Base-by-base conservation (phyloP, 2,797 vertebrate species). In the Alectoris magna region DNA sequence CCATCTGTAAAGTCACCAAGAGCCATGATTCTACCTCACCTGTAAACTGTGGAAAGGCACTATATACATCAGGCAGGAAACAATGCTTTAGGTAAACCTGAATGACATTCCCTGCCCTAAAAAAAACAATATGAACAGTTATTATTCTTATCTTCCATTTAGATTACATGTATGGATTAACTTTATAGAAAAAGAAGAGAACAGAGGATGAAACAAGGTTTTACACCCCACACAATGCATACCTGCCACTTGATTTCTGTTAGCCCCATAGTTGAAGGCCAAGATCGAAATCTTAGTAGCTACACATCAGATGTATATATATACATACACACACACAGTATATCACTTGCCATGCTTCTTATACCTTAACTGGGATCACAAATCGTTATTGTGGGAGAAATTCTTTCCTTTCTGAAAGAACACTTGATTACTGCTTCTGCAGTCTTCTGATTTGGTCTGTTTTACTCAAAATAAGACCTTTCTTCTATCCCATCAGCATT, bases 61-160 rank as follows among this genome's bases (percentile, higher is more conserved):
- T 27, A 84, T 26, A 11, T 0, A 0, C 8, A 70, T 26, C 58
- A 48, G 38, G 27, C 39, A 71, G 29, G 9, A 88, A 34, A 49
- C 3, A 2, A 43, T 12, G 34, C 38, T 56, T 81, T 69, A 58
- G 39, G 43, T 72, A 84, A 90, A 84, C 21, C 34, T 62, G 63
- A n/a, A 58, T 0, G 1, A 59, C 8, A 36, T 27, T 15, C 24
- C 21, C 9, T 4, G 2, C 11, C 44, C 53, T 43, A 26, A 55
- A 78, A 66, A 1, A 39, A 4, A 36, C 8, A 31, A 6, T 27
- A 56, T 1, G 6, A 59, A 63, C 0, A 83, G 26, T 8, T 31
- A 43, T 66, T 51, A 6, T 38, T 64, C 69, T 85, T 31, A 38
- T 71, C 22, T 43, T 51, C 51, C n/a, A 43, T 78, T 73, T 16